phyloP scores from a whole-genome alignment of 1,140 invertebrate genomes.

The Trachymyrmex septentrionalis region DNA sequence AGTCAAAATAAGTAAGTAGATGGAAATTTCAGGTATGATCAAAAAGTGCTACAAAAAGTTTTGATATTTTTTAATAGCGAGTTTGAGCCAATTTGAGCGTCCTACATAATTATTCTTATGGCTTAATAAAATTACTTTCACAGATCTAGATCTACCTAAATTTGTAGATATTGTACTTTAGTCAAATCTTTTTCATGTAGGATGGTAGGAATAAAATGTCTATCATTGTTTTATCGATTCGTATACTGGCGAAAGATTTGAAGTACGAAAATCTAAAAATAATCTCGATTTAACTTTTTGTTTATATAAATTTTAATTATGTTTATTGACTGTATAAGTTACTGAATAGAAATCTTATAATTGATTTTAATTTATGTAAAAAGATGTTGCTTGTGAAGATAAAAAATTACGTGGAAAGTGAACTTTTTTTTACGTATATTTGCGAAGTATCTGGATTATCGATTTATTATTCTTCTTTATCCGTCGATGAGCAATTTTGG shows the following conservation, averaged over 20 bases:
- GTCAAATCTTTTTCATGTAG: background rate
- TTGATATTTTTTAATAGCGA: no score
- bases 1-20: no score
- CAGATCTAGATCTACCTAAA: no score
- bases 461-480: constrained; percentile 52
- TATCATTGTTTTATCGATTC: background rate
- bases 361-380: constrained; percentile 32
- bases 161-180: no score
- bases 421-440: constrained; percentile 46
- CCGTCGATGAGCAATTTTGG: constrained; percentile 5
- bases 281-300: constrained; percentile 20
- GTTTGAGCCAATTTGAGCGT: no score
- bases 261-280: constrained; percentile 4
- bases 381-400: constrained; percentile 6
- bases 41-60: no score
- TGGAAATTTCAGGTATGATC: no score
- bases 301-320: constrained; percentile 19
- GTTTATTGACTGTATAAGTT: background rate
- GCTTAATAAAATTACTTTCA: no score
- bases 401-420: constrained; percentile 37
- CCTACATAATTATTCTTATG: no score
- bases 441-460: constrained; percentile 31
- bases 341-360: background rate
- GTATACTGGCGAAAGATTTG: background rate
- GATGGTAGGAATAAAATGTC: background rate